phyloP scores from a whole-genome alignment of 1,140 invertebrate species.

The Copidosoma floridanum region DNA sequence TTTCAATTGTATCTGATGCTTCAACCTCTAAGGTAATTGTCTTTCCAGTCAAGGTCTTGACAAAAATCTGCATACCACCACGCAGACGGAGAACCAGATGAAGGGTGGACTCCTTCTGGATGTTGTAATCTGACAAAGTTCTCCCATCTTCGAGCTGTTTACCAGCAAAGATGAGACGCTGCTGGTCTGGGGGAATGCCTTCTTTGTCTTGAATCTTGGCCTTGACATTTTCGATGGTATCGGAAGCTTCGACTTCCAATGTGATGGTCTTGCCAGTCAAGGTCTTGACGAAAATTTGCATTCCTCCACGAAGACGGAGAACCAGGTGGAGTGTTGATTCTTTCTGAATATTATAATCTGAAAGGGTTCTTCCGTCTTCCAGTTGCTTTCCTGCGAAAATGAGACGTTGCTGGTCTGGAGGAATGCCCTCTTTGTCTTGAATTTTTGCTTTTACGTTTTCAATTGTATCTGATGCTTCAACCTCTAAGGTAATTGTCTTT shows the following conservation, averaged over 20 bases:
- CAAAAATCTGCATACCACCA: slow-evolving; percentile 70
- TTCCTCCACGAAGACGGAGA: slow-evolving; percentile 66
- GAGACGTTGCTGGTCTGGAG: slow-evolving; percentile 69
- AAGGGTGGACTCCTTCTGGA: slow-evolving; percentile 77
- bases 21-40: slow-evolving; percentile 73
- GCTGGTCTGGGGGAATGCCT: slow-evolving; percentile 71
- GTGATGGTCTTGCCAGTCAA: slow-evolving; percentile 71
- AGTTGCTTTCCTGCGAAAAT: slow-evolving; percentile 72
- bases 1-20: slow-evolving; percentile 72
- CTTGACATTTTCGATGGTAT: slow-evolving; percentile 76
- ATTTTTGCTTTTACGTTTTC: slow-evolving; percentile 77
- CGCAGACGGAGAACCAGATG: slow-evolving; percentile 69
- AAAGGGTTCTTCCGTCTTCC: slow-evolving; percentile 71
- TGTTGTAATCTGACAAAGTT: slow-evolving; percentile 77
- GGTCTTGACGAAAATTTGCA: slow-evolving; percentile 72
- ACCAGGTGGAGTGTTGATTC: slow-evolving; percentile 68
- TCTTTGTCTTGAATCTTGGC: slow-evolving; percentile 72
- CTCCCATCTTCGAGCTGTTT: slow-evolving; percentile 81
- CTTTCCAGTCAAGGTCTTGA: slow-evolving; percentile 68
- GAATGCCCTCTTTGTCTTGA: slow-evolving; percentile 69
- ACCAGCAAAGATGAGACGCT: slow-evolving; percentile 72
- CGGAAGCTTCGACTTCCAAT: slow-evolving; percentile 69
- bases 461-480: slow-evolving; percentile 64
- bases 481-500: slow-evolving; percentile 17
- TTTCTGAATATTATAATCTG: slow-evolving; percentile 70